A percentile compares a stretch with the other conserved stretches of the same genome.
Evolutionary conservation across 2,797 vertebrate species (phyloP).

Genomic region (Phaenicophaeus curvirostris): DNA sequence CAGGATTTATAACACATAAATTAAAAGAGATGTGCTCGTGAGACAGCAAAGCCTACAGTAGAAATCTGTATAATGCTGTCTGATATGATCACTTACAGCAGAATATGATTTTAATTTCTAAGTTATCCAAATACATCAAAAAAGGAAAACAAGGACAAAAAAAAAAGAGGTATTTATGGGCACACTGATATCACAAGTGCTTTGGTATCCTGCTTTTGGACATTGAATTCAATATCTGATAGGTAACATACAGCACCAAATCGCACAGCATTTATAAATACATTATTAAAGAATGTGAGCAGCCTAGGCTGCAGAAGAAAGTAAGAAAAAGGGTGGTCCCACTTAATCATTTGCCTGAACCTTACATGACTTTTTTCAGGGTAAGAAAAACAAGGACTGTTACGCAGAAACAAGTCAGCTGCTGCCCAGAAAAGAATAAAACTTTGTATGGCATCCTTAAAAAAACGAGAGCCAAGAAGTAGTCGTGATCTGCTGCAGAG

Average conservation of each 20-base stretch:
- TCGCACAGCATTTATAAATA: neutral
- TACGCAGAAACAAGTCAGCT: neutral
- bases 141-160: neutral
- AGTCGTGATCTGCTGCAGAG: neutral
- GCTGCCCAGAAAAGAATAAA: neutral
- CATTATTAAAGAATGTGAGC: neutral
- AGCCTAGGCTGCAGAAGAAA: neutral
- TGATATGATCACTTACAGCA: neutral
- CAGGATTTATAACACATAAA: conserved; percentile 33
- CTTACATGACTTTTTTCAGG: neutral
- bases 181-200: neutral
- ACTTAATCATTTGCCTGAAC: neutral
- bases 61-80: conserved; percentile 17
- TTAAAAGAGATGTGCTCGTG: neutral
- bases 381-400: neutral
- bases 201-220: neutral
- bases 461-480: neutral
- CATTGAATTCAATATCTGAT: neutral
- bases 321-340: neutral
- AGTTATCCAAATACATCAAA: conserved; percentile 8
- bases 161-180: neutral
- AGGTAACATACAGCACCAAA: neutral
- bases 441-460: neutral
- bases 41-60: neutral
- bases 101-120: neutral